These are phyloP conservation scores for Brachionus angularis DNA, from an alignment of 1,140 invertebrate species.

Conservation along the genomic window DNA sequence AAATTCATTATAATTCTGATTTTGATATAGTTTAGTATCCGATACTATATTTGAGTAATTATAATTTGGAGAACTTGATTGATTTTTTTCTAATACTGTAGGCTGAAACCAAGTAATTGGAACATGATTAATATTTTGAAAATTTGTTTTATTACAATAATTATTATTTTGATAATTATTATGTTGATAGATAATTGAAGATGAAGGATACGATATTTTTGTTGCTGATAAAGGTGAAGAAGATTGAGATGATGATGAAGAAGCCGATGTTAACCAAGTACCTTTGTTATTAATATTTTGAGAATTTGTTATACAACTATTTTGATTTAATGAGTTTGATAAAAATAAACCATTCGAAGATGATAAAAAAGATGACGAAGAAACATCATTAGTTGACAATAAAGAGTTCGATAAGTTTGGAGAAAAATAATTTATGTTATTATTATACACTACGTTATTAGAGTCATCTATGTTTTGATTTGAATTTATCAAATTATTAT, in stretches of 20 bases:
- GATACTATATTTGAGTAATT: neutral
- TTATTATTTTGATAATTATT: neutral
- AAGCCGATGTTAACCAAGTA: constrained; percentile 4
- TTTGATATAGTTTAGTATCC: constrained; percentile 1
- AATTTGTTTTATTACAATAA: no score
- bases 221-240: constrained; percentile 25
- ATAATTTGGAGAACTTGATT: constrained; percentile 2
- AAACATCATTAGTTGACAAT: no score
- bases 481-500: no score
- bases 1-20: no score
- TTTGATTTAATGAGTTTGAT: constrained; percentile 11
- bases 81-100: neutral
- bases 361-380: no score
- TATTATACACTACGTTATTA: no score
- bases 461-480: no score
- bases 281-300: neutral
- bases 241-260: constrained; percentile 38
- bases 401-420: no score
- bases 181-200: constrained; percentile 9
- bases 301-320: neutral
- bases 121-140: no score
- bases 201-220: constrained; percentile 7
- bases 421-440: no score
- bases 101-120: constrained; percentile 19
- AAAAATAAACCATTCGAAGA: no score